phyloP scores from a whole-genome alignment of 2,888 invertebrate genomes.

The Phrixothrix hirtus region DNA sequence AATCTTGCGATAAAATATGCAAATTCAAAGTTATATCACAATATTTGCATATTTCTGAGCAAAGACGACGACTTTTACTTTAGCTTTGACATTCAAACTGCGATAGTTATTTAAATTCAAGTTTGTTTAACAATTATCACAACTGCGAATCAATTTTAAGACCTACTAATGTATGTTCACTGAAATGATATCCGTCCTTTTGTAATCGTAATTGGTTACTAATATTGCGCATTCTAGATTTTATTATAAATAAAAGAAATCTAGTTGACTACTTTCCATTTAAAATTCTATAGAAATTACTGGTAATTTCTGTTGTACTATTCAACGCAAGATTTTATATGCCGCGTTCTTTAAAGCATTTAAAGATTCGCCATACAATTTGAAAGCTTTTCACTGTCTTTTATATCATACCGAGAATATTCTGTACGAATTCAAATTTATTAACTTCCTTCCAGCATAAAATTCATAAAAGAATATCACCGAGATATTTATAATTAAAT shows the following conservation, averaged over 20 bases:
- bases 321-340: constrained; percentile 3
- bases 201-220: background rate
- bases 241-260: background rate
- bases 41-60: constrained; percentile 28
- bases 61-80: constrained; percentile 22
- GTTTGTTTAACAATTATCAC: no score
- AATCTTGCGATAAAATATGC: constrained; percentile 26
- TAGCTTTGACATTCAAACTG: constrained; percentile 8
- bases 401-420: constrained; percentile 4
- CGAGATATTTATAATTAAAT: constrained; percentile 10
- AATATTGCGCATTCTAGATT: background rate
- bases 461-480: constrained; percentile 7
- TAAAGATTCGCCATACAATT: background rate
- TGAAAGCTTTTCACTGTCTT: constrained; percentile 15
- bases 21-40: constrained; percentile 22
- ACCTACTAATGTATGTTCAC: no score
- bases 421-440: constrained; percentile 12
- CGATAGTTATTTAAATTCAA: no score
- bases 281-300: no score
- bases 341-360: background rate
- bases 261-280: no score
- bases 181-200: no score
- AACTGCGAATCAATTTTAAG: no score
- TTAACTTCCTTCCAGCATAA: constrained; percentile 8
- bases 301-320: no score